Conservation (phyloP, 2,797 vertebrate genomes). For the Aratinga solstitialis region DNA sequence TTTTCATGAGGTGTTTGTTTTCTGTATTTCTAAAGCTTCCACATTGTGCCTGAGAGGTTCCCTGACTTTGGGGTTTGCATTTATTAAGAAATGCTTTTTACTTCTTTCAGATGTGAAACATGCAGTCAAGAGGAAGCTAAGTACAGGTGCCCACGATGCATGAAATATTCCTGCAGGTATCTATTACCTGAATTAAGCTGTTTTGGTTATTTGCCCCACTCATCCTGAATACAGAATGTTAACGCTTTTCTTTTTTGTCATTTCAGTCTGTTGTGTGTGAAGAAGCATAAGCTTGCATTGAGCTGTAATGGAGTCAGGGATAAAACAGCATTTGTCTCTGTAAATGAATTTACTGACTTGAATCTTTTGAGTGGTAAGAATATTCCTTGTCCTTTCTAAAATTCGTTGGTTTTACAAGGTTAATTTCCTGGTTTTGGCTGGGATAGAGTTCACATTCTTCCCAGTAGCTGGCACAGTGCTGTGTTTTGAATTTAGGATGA, state of each 20-base stretch:
- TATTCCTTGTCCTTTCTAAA: not conserved
- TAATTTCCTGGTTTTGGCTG: not conserved
- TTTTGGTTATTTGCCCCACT: not conserved
- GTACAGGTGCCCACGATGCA: slow-evolving; percentile 91
- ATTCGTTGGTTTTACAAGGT: not conserved
- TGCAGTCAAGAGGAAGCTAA: slow-evolving; percentile 87
- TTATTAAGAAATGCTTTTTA: not conserved
- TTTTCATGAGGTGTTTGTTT: not conserved
- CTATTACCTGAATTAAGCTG: not conserved
- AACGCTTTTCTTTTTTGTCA: not conserved
- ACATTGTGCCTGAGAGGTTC: not conserved
- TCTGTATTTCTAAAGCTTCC: fast-evolving
- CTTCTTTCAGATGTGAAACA: slow-evolving; percentile 84
- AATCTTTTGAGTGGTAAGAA: slow-evolving; percentile 88
- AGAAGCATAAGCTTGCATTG: slow-evolving; percentile 86
- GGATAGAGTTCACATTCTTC: not conserved
- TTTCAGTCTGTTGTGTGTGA: slow-evolving; percentile 88
- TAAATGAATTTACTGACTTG: slow-evolving; percentile 89
- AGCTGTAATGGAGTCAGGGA: slow-evolving; percentile 89
- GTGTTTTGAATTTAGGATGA: not conserved
- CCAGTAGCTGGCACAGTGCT: not conserved
- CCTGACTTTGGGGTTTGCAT: not conserved
- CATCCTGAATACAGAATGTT: fast-evolving
- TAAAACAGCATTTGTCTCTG: slow-evolving; percentile 86
- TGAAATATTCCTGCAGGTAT: slow-evolving; percentile 91